phyloP scores from a whole-genome alignment of 2,113 vertebrate genomes.

The Stercorarius parasiticus region DNA sequence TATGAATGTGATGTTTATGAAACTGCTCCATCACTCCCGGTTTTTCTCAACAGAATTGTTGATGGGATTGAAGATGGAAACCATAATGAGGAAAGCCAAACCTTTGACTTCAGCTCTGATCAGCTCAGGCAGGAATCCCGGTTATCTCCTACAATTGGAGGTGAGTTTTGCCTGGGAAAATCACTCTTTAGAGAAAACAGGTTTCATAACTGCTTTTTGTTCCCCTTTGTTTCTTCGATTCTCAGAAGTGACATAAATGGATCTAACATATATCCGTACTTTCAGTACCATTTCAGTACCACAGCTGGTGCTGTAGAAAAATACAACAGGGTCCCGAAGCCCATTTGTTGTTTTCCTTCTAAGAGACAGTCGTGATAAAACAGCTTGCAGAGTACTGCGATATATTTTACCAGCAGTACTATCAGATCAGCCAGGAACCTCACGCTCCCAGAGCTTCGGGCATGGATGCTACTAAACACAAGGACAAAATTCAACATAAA shows the following conservation, averaged over 20 bases:
- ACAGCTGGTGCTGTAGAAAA: background rate
- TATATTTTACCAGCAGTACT: background rate
- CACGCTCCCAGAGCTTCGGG: background rate
- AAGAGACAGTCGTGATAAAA: background rate
- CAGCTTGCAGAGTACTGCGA: background rate
- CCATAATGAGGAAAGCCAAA: slow-evolving; percentile 73
- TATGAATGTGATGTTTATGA: background rate
- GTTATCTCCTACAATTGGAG: slow-evolving; percentile 70
- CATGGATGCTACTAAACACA: background rate
- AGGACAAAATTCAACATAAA: background rate
- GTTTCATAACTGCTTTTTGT: background rate
- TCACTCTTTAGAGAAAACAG: background rate
- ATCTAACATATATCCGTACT: background rate
- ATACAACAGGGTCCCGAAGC: background rate
- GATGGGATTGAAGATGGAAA: slow-evolving; percentile 81
- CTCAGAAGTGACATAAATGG: background rate
- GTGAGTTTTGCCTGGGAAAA: slow-evolving; percentile 52
- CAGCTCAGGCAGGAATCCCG: slow-evolving; percentile 71
- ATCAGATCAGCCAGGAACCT: background rate
- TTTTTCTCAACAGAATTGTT: slow-evolving; percentile 74
- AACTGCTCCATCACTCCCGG: background rate
- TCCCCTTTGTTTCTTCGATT: background rate
- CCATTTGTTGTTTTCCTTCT: background rate
- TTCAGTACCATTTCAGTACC: background rate
- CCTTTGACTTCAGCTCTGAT: slow-evolving; percentile 79